Evolutionary conservation across 2,113 vertebrate species (phyloP), one percentile per base, ranked within the genome.

Genomic region (Corapipo altera): DNA sequence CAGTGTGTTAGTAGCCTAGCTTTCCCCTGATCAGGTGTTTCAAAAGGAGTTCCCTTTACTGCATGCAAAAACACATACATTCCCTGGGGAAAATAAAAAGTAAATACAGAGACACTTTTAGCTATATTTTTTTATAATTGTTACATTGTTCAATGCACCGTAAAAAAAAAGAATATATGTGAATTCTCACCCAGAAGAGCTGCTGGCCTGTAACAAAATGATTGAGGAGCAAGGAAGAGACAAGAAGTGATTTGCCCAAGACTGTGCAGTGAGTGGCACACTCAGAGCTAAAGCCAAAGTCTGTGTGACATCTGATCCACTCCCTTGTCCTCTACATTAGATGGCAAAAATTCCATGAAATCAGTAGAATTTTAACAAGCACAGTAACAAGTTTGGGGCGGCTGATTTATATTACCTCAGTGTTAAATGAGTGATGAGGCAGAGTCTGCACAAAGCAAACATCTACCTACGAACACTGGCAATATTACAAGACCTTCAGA

Each of bases 41-140:
- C 99, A 94, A 99, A 99, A 18, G 99, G 99, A 32, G 99, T 99
- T 65, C 99, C 99, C 95, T 99, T 99, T 52, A 99, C 99, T 62
- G 99, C 99, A 91, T 99, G 99, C 98, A 99, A 98, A 96, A 99
- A 99, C 48, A 99, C 99, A 94, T 99, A 99, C 99, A 99, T 99
- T 78, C 99, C 99, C 99, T 99, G 83, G 35, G 93, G 92, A 96
- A 91, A 74, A 97, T 21, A 94, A 92, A 43, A 79, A 93, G 59
- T 19, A 43, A 55, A 84, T 54, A 82, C 13, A 89, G 59, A 78
- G 24, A 66, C 27, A 91, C 71, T 85, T 88, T 81, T 55, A 93
- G 23, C 30, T 54, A 8, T 61, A 21, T 9, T 33, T n/a, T 44
- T 3, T 54, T 21, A 26, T 23, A 73, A 58, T 2, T 62, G 15